These are phyloP conservation scores for Tiaroga cobitis DNA, from an alignment of 2,797 vertebrate species.

Conservation along the genomic window DNA sequence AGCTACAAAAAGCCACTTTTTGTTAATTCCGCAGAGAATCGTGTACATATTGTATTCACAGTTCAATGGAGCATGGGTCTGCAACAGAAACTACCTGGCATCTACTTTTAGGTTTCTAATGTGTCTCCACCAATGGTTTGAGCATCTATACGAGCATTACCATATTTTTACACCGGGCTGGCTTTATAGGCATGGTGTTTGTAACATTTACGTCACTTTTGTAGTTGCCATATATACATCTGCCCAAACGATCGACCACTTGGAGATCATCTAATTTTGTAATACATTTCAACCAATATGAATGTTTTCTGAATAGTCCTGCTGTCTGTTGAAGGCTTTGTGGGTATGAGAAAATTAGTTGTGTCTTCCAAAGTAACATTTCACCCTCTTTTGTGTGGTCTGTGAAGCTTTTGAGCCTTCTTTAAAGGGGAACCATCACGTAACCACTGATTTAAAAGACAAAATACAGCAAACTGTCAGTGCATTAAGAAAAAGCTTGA, in stretches of 20 bases:
- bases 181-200: background rate
- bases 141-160: slow-evolving; percentile 5
- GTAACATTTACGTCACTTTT: slow-evolving; percentile 12
- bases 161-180: slow-evolving; percentile 7
- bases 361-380: slow-evolving; percentile 68
- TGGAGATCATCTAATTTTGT: background rate
- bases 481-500: background rate
- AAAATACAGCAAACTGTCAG: background rate
- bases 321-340: slow-evolving; percentile 24
- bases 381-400: slow-evolving; percentile 40
- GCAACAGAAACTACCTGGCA: slow-evolving; percentile 33
- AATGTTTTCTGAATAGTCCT: slow-evolving; percentile 42
- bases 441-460: background rate
- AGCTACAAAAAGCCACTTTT: slow-evolving; percentile 21
- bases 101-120: slow-evolving; percentile 20
- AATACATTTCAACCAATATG: slow-evolving; percentile 27
- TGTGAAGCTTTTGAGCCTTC: slow-evolving; percentile 35
- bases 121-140: slow-evolving; percentile 29
- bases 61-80: slow-evolving; percentile 32
- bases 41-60: slow-evolving; percentile 40
- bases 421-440: slow-evolving; percentile 21
- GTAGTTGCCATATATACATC: slow-evolving; percentile 26
- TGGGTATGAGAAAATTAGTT: background rate
- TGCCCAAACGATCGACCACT: background rate
- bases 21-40: slow-evolving; percentile 6